Evolutionary conservation across 2,888 invertebrate species (phyloP).

Genomic region (Griposia aprilina): DNA sequence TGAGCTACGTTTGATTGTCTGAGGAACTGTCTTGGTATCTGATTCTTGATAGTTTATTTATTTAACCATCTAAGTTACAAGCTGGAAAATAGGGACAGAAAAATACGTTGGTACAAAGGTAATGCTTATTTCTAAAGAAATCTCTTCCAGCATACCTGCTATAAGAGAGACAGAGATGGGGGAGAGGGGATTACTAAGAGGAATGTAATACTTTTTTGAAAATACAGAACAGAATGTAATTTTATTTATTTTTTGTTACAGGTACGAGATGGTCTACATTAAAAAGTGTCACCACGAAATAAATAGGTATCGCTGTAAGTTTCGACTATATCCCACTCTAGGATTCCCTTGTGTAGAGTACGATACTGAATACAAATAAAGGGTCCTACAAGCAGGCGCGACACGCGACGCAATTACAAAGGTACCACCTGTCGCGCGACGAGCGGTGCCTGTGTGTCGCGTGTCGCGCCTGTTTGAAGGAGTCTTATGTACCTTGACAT

Average conservation of each 20-base stretch:
- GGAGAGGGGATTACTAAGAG: neutral
- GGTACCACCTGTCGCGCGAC: too few relatives aligned
- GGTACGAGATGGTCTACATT: neutral
- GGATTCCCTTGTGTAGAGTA: neutral
- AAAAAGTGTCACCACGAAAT: neutral
- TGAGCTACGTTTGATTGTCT: neutral
- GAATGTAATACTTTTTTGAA: neutral
- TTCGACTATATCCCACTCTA: neutral
- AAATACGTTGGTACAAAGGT: too few relatives aligned
- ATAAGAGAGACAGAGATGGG: too few relatives aligned
- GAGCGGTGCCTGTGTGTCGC: too few relatives aligned
- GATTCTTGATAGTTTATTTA: neutral
- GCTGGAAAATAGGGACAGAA: too few relatives aligned
- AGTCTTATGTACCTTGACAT: neutral
- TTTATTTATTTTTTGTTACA: conserved; percentile 22
- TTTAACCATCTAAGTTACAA: too few relatives aligned
- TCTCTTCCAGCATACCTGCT: too few relatives aligned
- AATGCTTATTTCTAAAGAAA: too few relatives aligned
- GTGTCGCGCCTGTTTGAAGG: too few relatives aligned
- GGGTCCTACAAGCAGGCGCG: too few relatives aligned
- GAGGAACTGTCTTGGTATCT: neutral
- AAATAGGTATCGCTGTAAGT: neutral
- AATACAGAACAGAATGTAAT: neutral
- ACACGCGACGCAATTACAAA: too few relatives aligned
- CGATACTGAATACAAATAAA: conserved; percentile 7